A percentile compares a stretch with the other conserved stretches of the same genome.
phyloP scores from a whole-genome alignment of 1,140 invertebrate species.

The Calosoma granatense region DNA sequence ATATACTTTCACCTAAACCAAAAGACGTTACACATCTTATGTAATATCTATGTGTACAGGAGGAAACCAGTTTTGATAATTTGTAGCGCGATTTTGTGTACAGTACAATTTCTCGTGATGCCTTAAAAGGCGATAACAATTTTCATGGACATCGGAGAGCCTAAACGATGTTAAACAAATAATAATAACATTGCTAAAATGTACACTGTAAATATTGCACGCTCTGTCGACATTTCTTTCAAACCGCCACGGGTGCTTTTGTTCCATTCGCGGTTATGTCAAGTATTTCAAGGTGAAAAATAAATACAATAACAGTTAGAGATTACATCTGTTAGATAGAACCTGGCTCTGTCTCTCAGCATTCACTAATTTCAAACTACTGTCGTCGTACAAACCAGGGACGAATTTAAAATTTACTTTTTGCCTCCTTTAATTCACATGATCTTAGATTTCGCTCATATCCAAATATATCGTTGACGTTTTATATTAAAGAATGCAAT shows the following conservation, averaged over 20 bases:
- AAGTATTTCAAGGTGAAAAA: constrained; percentile 1
- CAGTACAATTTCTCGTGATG: background rate
- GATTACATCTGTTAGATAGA: too few species aligned
- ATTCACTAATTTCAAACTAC: too few species aligned
- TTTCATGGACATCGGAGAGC: background rate
- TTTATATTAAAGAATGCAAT: too few species aligned
- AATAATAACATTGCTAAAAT: constrained; percentile 2
- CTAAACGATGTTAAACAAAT: constrained; percentile 6
- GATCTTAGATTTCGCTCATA: too few species aligned
- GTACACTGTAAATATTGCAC: background rate
- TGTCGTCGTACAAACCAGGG: too few species aligned
- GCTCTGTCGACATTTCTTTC: background rate
- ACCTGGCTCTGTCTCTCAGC: too few species aligned
- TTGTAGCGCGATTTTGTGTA: background rate
- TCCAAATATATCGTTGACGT: too few species aligned
- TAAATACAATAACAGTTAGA: background rate
- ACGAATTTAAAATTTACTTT: too few species aligned
- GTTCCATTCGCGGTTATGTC: background rate
- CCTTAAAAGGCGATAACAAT: constrained; percentile 1
- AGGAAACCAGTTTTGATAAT: constrained; percentile 19
- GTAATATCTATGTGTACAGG: constrained; percentile 19
- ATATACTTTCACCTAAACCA: constrained; percentile 23
- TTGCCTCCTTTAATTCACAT: too few species aligned
- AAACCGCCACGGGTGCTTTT: background rate
- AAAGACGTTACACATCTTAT: constrained; percentile 21